These are phyloP conservation scores for Erebia epiphron DNA, from an alignment of 2,888 invertebrate species.

Conservation along the genomic window DNA sequence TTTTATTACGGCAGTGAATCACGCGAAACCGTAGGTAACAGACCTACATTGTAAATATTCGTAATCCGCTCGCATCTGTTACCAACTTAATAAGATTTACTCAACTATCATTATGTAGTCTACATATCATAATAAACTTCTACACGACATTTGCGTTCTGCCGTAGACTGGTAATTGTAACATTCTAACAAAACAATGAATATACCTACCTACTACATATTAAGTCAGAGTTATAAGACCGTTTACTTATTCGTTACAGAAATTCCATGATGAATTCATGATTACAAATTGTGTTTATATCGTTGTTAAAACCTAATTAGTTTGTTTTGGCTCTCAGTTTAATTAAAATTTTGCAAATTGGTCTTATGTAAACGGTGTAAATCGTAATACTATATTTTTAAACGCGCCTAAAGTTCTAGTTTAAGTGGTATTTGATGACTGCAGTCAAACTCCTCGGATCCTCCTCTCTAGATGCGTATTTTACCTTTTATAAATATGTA, in stretches of 20 bases:
- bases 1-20: neutral
- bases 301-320: neutral
- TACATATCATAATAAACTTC: constrained; percentile 16
- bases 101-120: constrained; percentile 26
- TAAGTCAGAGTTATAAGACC: neutral
- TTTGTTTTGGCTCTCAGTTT: neutral
- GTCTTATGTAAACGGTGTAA: too few relatives aligned
- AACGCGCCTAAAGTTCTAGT: too few relatives aligned
- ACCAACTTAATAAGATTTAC: constrained; percentile 29
- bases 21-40: constrained; percentile 10
- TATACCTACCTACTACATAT: neutral
- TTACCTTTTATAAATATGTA: too few relatives aligned
- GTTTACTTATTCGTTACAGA: constrained; percentile 2
- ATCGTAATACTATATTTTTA: too few relatives aligned
- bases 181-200: constrained; percentile 2
- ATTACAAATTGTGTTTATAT: neutral
- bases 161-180: neutral
- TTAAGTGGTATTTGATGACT: too few relatives aligned
- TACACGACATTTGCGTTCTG: constrained; percentile 13
- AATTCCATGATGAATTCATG: neutral
- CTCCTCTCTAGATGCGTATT: too few relatives aligned
- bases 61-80: constrained; percentile 29
- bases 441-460: too few relatives aligned
- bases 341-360: neutral
- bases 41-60: constrained; percentile 11